Conservation (phyloP, 2,888 invertebrate genomes). For the Calliopum simillimum region DNA sequence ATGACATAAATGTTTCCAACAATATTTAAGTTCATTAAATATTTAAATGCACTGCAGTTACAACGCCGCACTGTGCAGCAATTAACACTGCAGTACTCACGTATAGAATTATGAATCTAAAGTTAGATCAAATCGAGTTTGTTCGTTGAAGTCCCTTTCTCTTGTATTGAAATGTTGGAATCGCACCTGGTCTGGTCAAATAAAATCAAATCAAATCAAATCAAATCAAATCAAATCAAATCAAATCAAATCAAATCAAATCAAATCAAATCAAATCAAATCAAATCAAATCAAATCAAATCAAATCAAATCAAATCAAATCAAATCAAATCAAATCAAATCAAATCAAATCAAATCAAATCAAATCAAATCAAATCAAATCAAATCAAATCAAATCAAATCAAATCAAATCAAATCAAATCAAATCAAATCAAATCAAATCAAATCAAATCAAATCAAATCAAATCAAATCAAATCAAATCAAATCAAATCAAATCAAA, state of each 20-base stretch:
- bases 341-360: neutral
- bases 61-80: conserved; percentile 27
- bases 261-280: neutral
- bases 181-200: too few species aligned
- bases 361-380: neutral
- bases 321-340: neutral
- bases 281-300: neutral
- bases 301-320: neutral
- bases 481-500: neutral
- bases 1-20: conserved; percentile 43
- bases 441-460: neutral
- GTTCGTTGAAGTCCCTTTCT: too few species aligned
- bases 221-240: too few species aligned
- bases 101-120: conserved; percentile 38
- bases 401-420: neutral
- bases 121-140: conserved; percentile 36
- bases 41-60: conserved; percentile 39
- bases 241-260: neutral
- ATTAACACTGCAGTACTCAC: conserved; percentile 22
- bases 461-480: neutral
- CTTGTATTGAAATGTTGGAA: conserved; percentile 28
- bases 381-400: neutral
- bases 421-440: neutral
- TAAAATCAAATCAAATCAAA: too few species aligned
- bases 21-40: conserved; percentile 46